Conservation (phyloP, 2,113 vertebrate species). For the Ammodytes marinus region DNA sequence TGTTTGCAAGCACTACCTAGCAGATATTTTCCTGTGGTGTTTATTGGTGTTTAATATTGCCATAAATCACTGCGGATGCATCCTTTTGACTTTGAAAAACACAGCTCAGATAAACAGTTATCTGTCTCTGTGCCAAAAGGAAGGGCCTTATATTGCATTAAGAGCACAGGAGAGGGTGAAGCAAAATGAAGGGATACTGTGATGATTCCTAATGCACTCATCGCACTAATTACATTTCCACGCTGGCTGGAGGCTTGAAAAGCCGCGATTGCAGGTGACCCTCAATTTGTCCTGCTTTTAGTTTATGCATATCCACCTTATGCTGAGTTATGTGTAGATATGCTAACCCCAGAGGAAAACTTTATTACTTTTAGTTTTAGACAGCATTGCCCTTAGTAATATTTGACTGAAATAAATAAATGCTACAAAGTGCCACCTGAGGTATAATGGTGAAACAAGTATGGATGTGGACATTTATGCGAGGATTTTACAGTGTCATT, state of each 20-base stretch:
- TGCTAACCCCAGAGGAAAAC: slow-evolving; percentile 21
- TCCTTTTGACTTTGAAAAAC: slow-evolving; percentile 51
- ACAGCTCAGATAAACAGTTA: slow-evolving; percentile 49
- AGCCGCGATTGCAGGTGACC: slow-evolving; percentile 57
- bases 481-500: neutral
- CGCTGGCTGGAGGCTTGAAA: slow-evolving; percentile 66
- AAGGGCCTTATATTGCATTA: slow-evolving; percentile 53
- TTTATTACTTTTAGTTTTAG: neutral
- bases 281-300: slow-evolving; percentile 58
- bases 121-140: slow-evolving; percentile 49
- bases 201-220: slow-evolving; percentile 61
- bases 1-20: slow-evolving; percentile 25
- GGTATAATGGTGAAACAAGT: neutral
- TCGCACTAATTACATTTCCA: slow-evolving; percentile 78
- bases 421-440: no score
- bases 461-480: no score
- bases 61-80: slow-evolving; percentile 53
- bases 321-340: slow-evolving; percentile 54
- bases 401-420: no score
- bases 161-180: slow-evolving; percentile 30
- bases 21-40: slow-evolving; percentile 29
- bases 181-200: slow-evolving; percentile 42
- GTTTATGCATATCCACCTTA: slow-evolving; percentile 40
- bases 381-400: neutral
- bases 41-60: slow-evolving; percentile 55